Base-by-base conservation (phyloP, 2,888 invertebrate genomes). In the Lithophane ornitopus region DNA sequence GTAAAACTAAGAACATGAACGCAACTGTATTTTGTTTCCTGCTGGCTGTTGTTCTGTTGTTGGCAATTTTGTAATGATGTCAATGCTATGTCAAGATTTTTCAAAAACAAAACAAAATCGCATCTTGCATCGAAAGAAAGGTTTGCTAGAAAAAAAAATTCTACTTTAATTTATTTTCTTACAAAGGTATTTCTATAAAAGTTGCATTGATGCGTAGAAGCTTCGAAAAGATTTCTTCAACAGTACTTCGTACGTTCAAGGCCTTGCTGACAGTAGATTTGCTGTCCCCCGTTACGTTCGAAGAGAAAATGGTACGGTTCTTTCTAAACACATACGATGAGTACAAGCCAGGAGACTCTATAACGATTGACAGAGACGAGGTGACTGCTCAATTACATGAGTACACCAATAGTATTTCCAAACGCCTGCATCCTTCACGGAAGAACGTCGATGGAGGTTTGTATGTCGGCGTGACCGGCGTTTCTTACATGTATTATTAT, bases 401-500 rank as follows among this genome's bases (percentile, higher is more conserved):
- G 2, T 89, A 95, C 74, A 76, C 95, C 26, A 87, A 87, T 63
- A 94, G 87, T 74, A 96, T 96, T 74, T 85, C 89, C 2, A 95
- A 94, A 81, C 93, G 94, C 26, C 78, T 94, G 66, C 92, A 90
- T 69, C 94, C 96, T 2, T 84, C 90, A 0, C 88, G 86, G 1
- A 94, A 93, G 80, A 93, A 97, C 89, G 97, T 98, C 12, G 94
- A 95, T 16, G 96, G 96, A 16, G 98, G 98, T 0, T 89, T 98
- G 3, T 98, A 98, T 91, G 97, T 98, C 62, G 98, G 98, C 1
- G 93, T 97, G 49, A 97, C 97, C 62, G 98, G 98, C 16, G 97
- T 98, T 68, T 97, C 98, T 0, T 98, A 97, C 90, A 98, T 98
- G 98, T 98, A 98, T 89, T 97, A 98, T 92, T 97, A 97, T 88